These are phyloP conservation scores for Chloropsis cyanopogon DNA, from an alignment of 2,113 vertebrate genomes.

Conservation along the genomic window DNA sequence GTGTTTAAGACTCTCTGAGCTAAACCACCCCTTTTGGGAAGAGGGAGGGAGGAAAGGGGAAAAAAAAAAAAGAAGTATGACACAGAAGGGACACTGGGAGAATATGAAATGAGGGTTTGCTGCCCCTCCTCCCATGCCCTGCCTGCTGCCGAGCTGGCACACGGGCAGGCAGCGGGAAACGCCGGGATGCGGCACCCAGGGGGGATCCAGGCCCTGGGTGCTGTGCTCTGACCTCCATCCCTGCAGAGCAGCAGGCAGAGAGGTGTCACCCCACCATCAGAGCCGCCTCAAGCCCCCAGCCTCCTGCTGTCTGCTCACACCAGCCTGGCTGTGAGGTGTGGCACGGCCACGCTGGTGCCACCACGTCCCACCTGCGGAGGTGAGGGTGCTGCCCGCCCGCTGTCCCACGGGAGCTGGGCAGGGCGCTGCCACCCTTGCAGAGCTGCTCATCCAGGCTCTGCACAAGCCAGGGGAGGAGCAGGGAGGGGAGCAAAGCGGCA, in stretches of 20 bases:
- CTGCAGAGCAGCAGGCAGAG: rapidly evolving
- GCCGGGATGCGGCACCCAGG: rapidly evolving
- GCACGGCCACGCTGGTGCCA: rapidly evolving
- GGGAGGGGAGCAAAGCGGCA: not conserved
- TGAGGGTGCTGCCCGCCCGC: not conserved
- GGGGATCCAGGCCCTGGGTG: not conserved
- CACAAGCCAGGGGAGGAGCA: not conserved
- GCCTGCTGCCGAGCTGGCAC: not conserved
- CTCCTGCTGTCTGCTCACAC: rapidly evolving
- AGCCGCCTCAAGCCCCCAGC: rapidly evolving
- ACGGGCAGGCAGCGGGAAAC: not conserved
- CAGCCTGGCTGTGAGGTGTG: not conserved
- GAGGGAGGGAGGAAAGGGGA: not conserved
- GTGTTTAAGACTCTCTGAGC: slow-evolving; percentile 51
- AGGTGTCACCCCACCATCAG: not conserved
- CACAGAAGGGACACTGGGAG: slow-evolving; percentile 27
- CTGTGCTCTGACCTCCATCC: not conserved
- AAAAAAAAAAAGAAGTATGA: not conserved
- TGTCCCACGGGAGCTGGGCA: rapidly evolving
- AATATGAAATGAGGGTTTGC: slow-evolving; percentile 33
- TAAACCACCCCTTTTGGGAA: slow-evolving; percentile 45
- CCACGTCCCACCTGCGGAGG: rapidly evolving
- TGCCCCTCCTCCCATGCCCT: slow-evolving; percentile 11
- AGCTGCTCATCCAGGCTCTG: not conserved
- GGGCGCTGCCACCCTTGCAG: not conserved